Conservation (phyloP, 2,797 vertebrate genomes). For the Brachyalestes nurse region DNA sequence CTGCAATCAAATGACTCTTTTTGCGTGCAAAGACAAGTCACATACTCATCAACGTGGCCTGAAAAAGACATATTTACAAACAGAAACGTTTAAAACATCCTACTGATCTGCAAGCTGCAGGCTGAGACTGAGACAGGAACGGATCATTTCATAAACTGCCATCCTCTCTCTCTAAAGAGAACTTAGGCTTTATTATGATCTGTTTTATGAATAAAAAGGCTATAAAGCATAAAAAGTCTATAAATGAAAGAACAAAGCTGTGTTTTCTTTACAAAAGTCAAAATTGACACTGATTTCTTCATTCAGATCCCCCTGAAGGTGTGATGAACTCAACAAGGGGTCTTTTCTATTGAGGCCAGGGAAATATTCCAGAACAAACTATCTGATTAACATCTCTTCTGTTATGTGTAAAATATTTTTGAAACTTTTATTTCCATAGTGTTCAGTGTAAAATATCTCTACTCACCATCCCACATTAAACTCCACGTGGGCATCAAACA, state of each 20-base stretch:
- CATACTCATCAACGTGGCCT: background rate
- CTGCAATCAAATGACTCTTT: slow-evolving; percentile 6
- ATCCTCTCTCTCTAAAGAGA: slow-evolving; percentile 2
- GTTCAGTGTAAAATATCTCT: background rate
- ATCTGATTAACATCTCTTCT: too few species aligned
- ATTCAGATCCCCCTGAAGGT: too few species aligned
- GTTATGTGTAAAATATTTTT: background rate
- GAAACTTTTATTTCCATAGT: too few species aligned
- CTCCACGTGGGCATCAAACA: slow-evolving; percentile 97
- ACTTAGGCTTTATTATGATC: background rate
- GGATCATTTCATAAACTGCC: background rate
- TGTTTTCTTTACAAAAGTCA: too few species aligned
- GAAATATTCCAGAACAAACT: too few species aligned
- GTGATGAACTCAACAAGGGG: too few species aligned
- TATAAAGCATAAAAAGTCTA: background rate
- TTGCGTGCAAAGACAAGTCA: background rate
- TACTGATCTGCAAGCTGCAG: background rate
- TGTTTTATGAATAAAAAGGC: background rate
- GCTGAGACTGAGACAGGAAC: background rate
- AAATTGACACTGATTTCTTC: background rate
- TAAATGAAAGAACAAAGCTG: background rate
- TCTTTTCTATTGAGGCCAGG: too few species aligned
- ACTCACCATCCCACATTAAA: slow-evolving; percentile 94
- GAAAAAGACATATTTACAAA: slow-evolving; percentile 17
- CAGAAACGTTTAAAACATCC: background rate